phyloP scores from a whole-genome alignment of 2,113 vertebrate genomes.

The Zosterops borbonicus region DNA sequence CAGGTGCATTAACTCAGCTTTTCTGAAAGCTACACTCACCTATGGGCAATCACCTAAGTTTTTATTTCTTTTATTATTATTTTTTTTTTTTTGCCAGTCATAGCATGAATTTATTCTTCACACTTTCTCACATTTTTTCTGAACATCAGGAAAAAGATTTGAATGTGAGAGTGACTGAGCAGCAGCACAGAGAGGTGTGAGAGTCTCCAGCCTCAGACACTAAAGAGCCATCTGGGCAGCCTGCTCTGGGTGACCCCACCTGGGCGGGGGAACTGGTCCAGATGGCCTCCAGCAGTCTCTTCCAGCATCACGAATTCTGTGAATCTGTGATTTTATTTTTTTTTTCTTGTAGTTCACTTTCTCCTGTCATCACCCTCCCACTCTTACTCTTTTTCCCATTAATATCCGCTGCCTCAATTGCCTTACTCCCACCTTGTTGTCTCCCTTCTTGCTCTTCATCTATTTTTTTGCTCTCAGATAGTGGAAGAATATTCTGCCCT shows the following conservation, averaged over 20 bases:
- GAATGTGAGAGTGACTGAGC: background rate
- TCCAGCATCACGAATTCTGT: background rate
- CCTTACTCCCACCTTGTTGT: background rate
- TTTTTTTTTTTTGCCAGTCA: background rate
- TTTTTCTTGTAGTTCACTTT: background rate
- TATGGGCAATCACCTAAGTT: background rate
- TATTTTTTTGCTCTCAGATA: background rate
- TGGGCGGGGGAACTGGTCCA: background rate
- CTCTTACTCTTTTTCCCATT: background rate
- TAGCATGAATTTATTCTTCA: background rate
- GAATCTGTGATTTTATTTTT: background rate
- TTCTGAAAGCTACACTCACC: background rate
- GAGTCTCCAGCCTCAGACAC: background rate
- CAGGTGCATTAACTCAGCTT: background rate
- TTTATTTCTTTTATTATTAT: too few species aligned
- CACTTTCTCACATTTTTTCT: background rate
- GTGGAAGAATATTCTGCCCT: background rate
- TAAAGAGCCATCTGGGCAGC: background rate
- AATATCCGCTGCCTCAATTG: background rate
- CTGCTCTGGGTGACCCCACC: background rate
- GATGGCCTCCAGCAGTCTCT: background rate
- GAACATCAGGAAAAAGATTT: background rate
- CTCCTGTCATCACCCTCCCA: background rate
- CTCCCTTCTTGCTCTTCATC: background rate
- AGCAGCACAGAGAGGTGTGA: background rate